phyloP scores from a whole-genome alignment of 2,797 vertebrate species.

The Manis pentadactyla region DNA sequence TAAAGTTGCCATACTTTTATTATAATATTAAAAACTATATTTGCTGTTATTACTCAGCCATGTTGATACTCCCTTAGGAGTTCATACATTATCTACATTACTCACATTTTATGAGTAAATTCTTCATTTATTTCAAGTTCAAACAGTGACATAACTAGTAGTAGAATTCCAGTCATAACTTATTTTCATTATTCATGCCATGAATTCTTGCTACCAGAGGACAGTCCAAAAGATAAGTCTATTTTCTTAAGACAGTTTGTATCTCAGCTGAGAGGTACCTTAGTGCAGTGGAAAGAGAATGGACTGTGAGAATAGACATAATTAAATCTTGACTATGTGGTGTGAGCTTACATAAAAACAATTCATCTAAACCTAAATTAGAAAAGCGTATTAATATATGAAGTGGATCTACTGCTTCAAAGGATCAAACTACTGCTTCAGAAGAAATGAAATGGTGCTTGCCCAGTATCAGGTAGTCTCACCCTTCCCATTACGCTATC shows the following conservation, averaged over 20 bases:
- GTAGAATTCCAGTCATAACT: not conserved
- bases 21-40: not conserved
- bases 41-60: not conserved
- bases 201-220: not conserved
- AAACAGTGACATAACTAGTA: not conserved
- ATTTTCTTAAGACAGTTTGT: not conserved
- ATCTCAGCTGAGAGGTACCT: not conserved
- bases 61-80: not conserved
- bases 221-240: not conserved
- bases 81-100: not conserved
- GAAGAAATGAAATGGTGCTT: too few relatives aligned
- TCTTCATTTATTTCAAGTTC: conserved; percentile 35
- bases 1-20: not conserved
- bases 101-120: conserved; percentile 43
- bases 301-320: not conserved
- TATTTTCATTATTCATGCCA: not conserved
- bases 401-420: not conserved
- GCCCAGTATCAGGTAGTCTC: fast-evolving
- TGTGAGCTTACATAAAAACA: not conserved
- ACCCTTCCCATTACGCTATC: fast-evolving
- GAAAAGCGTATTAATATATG: not conserved
- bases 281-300: not conserved
- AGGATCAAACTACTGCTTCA: too few relatives aligned
- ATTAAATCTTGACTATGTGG: not conserved
- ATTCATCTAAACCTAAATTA: not conserved